Evolutionary conservation across 1,140 invertebrate genomes (phyloP), one percentile per base, ranked within the genome.

Genomic region (Drosophila pseudoananassae): DNA sequence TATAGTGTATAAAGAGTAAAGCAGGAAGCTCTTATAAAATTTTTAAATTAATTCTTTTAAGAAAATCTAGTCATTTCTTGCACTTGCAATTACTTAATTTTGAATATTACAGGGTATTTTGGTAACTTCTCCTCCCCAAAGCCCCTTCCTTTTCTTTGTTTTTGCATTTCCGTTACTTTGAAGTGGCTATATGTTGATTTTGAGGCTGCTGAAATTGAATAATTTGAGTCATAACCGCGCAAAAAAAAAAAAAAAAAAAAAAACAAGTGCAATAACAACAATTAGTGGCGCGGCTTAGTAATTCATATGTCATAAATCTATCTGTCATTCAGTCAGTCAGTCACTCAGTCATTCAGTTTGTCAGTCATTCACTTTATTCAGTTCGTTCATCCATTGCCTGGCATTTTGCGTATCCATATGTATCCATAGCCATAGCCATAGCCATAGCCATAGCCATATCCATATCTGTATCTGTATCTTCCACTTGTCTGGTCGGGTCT

Each of bases 281-380:
- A 82, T 80, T 78, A 65, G 68, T 54, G 68, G 46, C 59, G 66
- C 66, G 57, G 65, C 76, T 68, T 74, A 75, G 75, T 82, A 82
- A 83, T 87, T 85, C 82, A 88, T 88, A 82, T 87, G 83, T 88
- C 82, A 87, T 87, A 87, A 88, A 87, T 87, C 76, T 69, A 73
- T 87, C 78, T 75, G 55, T 87, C 80, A 71, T 33, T 72, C 55
- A 27, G 33, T 76, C 73, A 79, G 57, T 80, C 74, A 63, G 50
- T 69, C 64, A 59, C 27, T 78, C 71, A 55, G n/a, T 64, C 65
- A 55, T 10, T 64, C 65, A 54, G 23, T 40, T 10, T 6, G 38
- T n/a, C 38, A 14, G 40, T 17, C 40, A 17, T 10, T 43, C 60
- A 55, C 6, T 64, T 53, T 33, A 36, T 58, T 43, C 65, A 56